Evolutionary conservation across 2,113 vertebrate species (phyloP).

Genomic region (Stigmatopora argus): DNA sequence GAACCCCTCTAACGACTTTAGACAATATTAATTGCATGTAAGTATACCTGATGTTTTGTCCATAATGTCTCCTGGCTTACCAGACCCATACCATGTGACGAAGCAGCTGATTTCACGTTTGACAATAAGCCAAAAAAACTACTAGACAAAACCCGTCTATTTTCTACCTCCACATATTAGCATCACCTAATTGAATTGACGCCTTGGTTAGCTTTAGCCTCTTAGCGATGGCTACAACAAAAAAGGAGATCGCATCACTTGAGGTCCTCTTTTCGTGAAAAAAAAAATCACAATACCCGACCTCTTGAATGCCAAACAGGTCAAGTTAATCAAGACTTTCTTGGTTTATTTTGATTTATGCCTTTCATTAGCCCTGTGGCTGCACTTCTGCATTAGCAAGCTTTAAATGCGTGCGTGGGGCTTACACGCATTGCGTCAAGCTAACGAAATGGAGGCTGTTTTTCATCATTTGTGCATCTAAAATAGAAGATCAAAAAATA

Average conservation of each 20-base stretch:
- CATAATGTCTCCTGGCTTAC: not conserved
- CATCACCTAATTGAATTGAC: constrained; percentile 19
- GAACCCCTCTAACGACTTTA: no score
- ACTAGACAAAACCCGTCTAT: not conserved
- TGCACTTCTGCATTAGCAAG: not conserved
- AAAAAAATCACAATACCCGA: no score
- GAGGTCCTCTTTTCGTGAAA: no score
- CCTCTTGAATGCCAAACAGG: not conserved
- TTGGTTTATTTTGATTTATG: not conserved
- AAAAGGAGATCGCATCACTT: not conserved
- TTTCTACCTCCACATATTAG: not conserved
- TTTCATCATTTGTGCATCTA: not conserved
- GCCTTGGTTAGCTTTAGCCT: constrained; percentile 35
- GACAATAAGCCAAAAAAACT: not conserved
- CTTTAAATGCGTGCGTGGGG: not conserved
- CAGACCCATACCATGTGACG: constrained; percentile 47
- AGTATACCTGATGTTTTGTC: not conserved
- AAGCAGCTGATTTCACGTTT: constrained; percentile 55
- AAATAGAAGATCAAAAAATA: rapidly evolving
- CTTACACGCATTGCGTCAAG: not conserved
- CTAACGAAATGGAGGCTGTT: not conserved
- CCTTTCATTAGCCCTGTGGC: not conserved
- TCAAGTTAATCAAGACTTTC: not conserved
- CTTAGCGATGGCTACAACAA: not conserved
- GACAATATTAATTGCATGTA: no score